phyloP scores from a whole-genome alignment of 2,797 vertebrate genomes.

The Brachyalestes nurse region DNA sequence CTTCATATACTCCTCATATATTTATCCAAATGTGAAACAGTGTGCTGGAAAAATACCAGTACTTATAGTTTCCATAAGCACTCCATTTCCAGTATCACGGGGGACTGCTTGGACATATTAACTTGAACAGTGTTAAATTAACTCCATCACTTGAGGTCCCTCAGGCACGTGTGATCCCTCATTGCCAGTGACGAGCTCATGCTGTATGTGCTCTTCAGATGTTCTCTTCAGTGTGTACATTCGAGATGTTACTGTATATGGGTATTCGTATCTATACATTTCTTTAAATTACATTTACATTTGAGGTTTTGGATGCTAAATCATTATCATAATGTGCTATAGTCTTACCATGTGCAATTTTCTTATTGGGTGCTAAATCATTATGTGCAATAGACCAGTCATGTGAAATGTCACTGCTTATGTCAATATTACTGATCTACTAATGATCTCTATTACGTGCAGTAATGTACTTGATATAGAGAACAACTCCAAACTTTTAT shows the following conservation, averaged over 20 bases:
- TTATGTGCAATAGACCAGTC: too few species aligned
- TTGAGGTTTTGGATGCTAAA: too few species aligned
- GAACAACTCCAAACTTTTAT: too few species aligned
- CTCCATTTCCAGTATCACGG: not conserved
- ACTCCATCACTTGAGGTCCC: not conserved
- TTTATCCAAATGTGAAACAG: not conserved
- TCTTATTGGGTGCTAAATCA: too few species aligned
- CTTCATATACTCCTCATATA: not conserved
- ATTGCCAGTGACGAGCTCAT: not conserved
- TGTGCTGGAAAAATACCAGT: not conserved
- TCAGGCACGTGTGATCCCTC: not conserved
- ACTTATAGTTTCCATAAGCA: not conserved
- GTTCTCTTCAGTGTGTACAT: not conserved
- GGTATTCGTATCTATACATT: not conserved
- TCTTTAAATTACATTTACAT: too few species aligned
- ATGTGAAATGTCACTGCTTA: too few species aligned
- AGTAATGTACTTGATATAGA: too few species aligned
- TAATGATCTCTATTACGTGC: too few species aligned
- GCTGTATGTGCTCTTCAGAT: not conserved
- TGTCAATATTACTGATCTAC: too few species aligned
- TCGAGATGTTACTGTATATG: not conserved
- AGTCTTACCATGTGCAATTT: too few species aligned
- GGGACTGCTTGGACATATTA: not conserved
- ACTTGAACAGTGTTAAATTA: constrained; percentile 6
- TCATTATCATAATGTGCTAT: too few species aligned